Conservation (phyloP, 1,140 invertebrate genomes). For the Solenopsis invicta region DNA sequence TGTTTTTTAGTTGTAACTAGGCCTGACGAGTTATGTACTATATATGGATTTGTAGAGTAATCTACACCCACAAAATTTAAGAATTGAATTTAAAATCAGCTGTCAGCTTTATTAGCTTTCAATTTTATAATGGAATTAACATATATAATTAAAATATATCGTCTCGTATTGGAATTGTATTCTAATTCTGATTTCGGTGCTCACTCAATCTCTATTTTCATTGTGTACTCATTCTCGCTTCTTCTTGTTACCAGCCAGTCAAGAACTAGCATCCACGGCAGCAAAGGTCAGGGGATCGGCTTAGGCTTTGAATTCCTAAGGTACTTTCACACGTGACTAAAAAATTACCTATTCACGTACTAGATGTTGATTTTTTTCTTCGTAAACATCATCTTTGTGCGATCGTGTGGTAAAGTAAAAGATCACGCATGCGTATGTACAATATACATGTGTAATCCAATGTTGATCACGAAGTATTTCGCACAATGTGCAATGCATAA, state of each 20-base stretch:
- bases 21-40: no score
- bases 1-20: no score
- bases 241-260: constrained; percentile 40
- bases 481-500: neutral
- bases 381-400: constrained; percentile 69
- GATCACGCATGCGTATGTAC: neutral
- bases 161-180: neutral
- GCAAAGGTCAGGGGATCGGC: constrained; percentile 81
- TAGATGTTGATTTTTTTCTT: constrained; percentile 72
- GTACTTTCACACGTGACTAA: constrained; percentile 84
- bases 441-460: no score
- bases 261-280: constrained; percentile 60
- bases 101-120: no score
- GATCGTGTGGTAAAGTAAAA: constrained; percentile 4
- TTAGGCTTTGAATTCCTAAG: constrained; percentile 78
- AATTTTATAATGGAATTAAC: neutral
- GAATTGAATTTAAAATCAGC: no score
- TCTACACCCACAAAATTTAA: no score
- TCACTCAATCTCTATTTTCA: constrained; percentile 22
- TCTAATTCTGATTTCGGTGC: neutral
- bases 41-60: no score
- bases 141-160: no score
- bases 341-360: constrained; percentile 78
- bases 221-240: neutral
- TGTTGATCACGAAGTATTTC: constrained; percentile 28